Evolutionary conservation across 2,888 invertebrate species (phyloP).

Genomic region (Ophion slaviceki): DNA sequence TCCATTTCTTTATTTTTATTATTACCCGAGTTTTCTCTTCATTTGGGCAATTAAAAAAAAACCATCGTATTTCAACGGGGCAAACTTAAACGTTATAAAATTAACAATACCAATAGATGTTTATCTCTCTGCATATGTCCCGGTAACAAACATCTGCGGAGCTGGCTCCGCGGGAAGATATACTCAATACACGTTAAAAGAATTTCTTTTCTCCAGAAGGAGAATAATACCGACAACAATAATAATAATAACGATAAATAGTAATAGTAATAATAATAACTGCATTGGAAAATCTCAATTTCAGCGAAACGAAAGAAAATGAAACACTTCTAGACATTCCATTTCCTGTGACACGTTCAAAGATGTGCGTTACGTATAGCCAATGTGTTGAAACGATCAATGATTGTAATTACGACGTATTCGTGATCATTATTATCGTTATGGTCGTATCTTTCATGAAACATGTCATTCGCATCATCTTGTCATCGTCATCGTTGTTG

Average conservation of each 20-base stretch:
- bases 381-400: slow-evolving; percentile 48
- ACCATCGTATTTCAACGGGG: neutral
- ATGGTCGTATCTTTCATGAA: slow-evolving; percentile 37
- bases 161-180: slow-evolving; percentile 58
- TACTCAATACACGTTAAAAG: slow-evolving; percentile 40
- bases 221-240: neutral
- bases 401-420: slow-evolving; percentile 55
- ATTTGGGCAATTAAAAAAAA: neutral
- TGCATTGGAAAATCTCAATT: slow-evolving; percentile 6
- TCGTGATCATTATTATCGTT: slow-evolving; percentile 51
- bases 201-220: slow-evolving; percentile 13
- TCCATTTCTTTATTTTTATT: neutral
- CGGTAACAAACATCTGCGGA: slow-evolving; percentile 50
- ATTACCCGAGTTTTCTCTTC: neutral
- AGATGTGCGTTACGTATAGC: slow-evolving; percentile 53
- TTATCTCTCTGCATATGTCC: slow-evolving; percentile 43
- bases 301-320: slow-evolving; percentile 13
- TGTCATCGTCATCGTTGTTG: slow-evolving; percentile 66
- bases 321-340: slow-evolving; percentile 63
- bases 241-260: neutral
- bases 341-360: slow-evolving; percentile 60
- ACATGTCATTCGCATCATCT: slow-evolving; percentile 58
- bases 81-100: slow-evolving; percentile 27
- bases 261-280: neutral
- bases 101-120: slow-evolving; percentile 31